Conservation (phyloP, 1,140 invertebrate genomes). For the Caenorhabditis briggsae region DNA sequence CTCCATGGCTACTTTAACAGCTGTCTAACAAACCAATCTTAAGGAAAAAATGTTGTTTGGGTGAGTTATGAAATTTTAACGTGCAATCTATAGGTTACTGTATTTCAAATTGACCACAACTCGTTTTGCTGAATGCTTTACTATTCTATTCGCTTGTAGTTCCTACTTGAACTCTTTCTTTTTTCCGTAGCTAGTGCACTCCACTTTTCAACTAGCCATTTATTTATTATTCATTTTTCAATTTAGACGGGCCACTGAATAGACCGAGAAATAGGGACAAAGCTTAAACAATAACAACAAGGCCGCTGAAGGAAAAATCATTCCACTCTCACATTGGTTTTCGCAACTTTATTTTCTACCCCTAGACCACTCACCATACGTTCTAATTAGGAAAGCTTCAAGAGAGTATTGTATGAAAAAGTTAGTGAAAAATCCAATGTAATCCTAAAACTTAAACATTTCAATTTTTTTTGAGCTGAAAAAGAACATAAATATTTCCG, state of each 20-base stretch:
- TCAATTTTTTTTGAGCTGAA: too few species aligned
- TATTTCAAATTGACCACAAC: too few species aligned
- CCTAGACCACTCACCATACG: too few species aligned
- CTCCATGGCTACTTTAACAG: slow-evolving; percentile 25
- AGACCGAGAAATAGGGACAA: neutral
- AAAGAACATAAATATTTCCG: too few species aligned
- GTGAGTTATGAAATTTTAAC: neutral
- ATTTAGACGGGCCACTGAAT: slow-evolving; percentile 20
- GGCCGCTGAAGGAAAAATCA: neutral
- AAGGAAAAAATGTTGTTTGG: slow-evolving; percentile 19
- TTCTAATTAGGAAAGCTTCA: too few species aligned
- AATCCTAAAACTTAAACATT: too few species aligned
- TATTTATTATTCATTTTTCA: slow-evolving; percentile 54
- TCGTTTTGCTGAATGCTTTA: neutral
- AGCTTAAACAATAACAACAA: slow-evolving; percentile 3
- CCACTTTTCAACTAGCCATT: neutral
- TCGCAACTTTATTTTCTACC: too few species aligned
- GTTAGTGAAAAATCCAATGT: too few species aligned
- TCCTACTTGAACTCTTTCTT: neutral
- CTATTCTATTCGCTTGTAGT: neutral
- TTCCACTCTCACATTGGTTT: slow-evolving; percentile 9
- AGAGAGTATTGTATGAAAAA: too few species aligned
- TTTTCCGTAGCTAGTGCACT: neutral
- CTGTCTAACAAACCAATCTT: neutral
- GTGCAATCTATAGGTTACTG: too few species aligned